These are phyloP conservation scores for Clitarchus hookeri DNA, from an alignment of 2,888 invertebrate genomes.

Conservation along the genomic window DNA sequence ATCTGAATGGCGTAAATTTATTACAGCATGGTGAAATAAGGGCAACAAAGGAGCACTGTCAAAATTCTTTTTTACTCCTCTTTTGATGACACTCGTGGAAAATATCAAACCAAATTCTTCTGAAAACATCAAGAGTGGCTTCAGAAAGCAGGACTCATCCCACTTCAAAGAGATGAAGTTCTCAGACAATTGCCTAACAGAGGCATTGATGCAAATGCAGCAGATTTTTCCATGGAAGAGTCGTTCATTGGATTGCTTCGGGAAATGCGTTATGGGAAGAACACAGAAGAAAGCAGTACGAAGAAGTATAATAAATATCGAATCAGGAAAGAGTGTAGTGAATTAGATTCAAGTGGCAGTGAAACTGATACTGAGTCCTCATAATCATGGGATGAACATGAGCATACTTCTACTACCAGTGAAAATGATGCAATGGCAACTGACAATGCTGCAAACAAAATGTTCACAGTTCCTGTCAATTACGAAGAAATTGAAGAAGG, in stretches of 20 bases:
- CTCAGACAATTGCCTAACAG: background rate
- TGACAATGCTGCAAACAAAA: background rate
- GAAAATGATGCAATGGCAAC: background rate
- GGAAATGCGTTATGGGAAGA: too few species aligned
- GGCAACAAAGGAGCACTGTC: background rate
- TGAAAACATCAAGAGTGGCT: background rate
- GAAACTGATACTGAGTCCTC: background rate
- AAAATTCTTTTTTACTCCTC: background rate
- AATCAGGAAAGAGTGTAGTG: background rate
- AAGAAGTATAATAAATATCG: background rate
- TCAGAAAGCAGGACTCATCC: background rate
- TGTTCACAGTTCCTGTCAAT: background rate
- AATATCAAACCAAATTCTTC: background rate
- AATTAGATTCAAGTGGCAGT: background rate
- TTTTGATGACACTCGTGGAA: background rate
- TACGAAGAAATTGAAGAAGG: background rate
- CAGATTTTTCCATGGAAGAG: background rate
- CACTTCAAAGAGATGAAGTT: background rate
- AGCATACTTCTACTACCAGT: background rate
- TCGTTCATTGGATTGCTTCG: background rate
- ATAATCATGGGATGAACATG: background rate
- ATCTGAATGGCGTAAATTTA: background rate
- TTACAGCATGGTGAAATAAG: background rate
- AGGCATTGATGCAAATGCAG: background rate
- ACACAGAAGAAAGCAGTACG: too few species aligned